These are phyloP conservation scores for Macropis europaea DNA, from an alignment of 2,888 invertebrate species.

Conservation along the genomic window DNA sequence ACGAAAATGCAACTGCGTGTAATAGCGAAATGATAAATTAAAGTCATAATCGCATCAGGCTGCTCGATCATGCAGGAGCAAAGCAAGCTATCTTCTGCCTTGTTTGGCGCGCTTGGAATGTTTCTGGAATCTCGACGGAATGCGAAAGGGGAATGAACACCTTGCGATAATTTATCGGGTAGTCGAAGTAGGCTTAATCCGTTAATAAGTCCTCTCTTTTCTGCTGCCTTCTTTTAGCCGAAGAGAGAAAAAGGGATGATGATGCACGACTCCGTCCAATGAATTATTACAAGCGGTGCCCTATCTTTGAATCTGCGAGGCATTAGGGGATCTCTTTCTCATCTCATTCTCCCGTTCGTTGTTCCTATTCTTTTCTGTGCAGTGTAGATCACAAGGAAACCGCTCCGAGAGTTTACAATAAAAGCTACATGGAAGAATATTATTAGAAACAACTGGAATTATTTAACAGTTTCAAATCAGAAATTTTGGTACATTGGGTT, in stretches of 20 bases:
- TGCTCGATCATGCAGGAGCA: conserved; percentile 9
- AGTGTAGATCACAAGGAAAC: conserved; percentile 26
- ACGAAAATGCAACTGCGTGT: conserved; percentile 3
- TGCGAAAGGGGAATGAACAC: conserved; percentile 59
- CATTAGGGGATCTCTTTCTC: conserved; percentile 43
- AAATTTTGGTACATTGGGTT: too few relatives aligned
- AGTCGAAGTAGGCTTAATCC: conserved; percentile 65
- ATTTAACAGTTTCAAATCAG: too few relatives aligned
- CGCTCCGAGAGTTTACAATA: conserved; percentile 29
- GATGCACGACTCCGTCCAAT: conserved; percentile 66
- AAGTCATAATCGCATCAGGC: conserved; percentile 5
- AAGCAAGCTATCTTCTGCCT: conserved; percentile 12
- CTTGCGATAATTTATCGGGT: conserved; percentile 70
- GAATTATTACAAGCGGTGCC: conserved; percentile 67
- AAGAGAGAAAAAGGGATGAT: conserved; percentile 57
- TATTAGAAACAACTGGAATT: too few relatives aligned
- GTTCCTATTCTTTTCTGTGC: conserved; percentile 20
- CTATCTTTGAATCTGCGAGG: conserved; percentile 69
- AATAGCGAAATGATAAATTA: conserved; percentile 27
- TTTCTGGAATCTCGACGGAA: conserved; percentile 60
- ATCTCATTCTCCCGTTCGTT: conserved; percentile 5
- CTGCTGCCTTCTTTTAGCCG: conserved; percentile 24
- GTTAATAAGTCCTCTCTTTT: conserved; percentile 65
- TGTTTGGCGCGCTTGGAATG: conserved; percentile 53
- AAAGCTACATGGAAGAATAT: too few relatives aligned